Percentiles rank a stretch among this genome's conserved stretches.
Evolutionary conservation across 2,113 vertebrate genomes (phyloP).

Genomic region (Chaetodon auriga): DNA sequence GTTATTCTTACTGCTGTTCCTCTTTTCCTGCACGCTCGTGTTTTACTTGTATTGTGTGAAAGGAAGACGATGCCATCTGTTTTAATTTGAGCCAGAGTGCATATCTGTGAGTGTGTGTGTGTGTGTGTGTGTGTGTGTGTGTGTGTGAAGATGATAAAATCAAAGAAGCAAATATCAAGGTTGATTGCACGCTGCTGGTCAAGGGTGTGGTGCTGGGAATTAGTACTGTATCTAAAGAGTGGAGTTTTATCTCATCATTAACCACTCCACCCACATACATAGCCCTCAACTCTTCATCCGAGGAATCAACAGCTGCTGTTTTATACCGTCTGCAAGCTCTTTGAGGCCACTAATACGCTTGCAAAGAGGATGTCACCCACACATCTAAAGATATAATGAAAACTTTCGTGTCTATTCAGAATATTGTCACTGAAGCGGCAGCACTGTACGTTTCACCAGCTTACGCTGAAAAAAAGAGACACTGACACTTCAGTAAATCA

Average conservation of each 20-base stretch:
- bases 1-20: conserved; percentile 6
- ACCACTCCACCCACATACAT: not conserved
- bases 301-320: not conserved
- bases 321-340: not conserved
- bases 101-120: conserved; percentile 3
- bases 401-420: not conserved
- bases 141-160: conserved; percentile 29
- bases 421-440: not conserved
- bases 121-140: too few relatives aligned
- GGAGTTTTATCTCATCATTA: conserved; percentile 16
- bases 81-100: conserved; percentile 21
- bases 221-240: not conserved
- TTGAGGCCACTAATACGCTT: not conserved
- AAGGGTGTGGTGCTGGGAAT: conserved; percentile 25
- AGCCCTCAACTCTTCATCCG: conserved; percentile 1
- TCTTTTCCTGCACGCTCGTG: not conserved
- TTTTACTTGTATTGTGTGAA: not conserved
- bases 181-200: conserved; percentile 36
- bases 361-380: not conserved
- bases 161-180: conserved; percentile 29
- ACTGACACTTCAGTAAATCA: too few relatives aligned
- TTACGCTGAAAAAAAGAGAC: not conserved
- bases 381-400: not conserved
- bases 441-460: not conserved
- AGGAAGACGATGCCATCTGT: conserved; percentile 31